These are phyloP conservation scores for Lucinisca nassula DNA, from an alignment of 2,888 invertebrate species.

Conservation along the genomic window DNA sequence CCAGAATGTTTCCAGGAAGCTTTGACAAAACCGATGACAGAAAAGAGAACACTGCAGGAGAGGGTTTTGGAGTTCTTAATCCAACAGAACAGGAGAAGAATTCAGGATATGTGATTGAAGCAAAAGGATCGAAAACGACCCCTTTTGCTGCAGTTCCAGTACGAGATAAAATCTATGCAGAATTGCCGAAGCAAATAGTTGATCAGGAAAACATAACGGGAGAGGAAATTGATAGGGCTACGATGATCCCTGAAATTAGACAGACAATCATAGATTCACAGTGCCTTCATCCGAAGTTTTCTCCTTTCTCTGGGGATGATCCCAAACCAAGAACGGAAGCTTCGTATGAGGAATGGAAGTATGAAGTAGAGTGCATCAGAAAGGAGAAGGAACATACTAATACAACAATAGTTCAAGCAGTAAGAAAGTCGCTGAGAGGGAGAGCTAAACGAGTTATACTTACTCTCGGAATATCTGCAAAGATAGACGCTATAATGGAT, in stretches of 20 bases:
- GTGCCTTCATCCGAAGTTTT: neutral
- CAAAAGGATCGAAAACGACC: neutral
- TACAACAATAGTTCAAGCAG: no score
- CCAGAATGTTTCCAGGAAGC: neutral
- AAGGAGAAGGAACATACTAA: no score
- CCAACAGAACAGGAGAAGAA: neutral
- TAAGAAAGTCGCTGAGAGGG: no score
- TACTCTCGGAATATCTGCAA: no score
- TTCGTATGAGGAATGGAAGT: no score
- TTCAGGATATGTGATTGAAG: neutral
- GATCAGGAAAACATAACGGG: neutral
- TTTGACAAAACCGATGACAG: neutral
- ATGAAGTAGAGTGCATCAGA: no score
- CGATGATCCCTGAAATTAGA: neutral
- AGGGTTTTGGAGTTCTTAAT: no score
- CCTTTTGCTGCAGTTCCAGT: neutral
- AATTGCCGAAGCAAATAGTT: neutral
- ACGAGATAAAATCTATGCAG: neutral
- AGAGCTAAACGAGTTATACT: no score
- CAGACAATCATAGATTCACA: neutral
- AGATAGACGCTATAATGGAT: no score
- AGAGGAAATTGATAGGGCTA: neutral
- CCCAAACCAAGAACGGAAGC: no score
- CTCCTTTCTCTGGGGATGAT: neutral
- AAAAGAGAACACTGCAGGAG: neutral